A percentile compares a stretch with the other conserved stretches of the same genome.
phyloP scores from a whole-genome alignment of 2,113 vertebrate species.

The Turdus rufiventris region DNA sequence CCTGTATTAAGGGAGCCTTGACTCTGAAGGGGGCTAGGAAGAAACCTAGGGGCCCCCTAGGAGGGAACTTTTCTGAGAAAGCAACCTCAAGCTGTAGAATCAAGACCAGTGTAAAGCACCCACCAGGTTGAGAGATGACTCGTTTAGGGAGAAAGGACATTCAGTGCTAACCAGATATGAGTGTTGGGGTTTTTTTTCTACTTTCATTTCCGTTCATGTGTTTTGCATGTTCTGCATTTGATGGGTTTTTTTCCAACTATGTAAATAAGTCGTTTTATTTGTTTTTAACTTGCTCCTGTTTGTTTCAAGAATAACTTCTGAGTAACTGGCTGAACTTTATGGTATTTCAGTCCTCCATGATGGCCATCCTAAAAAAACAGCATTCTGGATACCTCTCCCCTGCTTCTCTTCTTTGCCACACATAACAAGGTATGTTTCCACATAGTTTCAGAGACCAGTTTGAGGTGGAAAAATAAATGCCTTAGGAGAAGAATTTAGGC shows the following conservation, averaged over 20 bases:
- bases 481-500: background rate
- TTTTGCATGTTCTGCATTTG: background rate
- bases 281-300: background rate
- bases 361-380: background rate
- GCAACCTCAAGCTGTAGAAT: background rate
- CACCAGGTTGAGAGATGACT: background rate
- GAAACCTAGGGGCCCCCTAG: background rate
- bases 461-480: background rate
- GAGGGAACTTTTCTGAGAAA: background rate
- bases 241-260: background rate
- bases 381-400: background rate
- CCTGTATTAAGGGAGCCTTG: background rate
- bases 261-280: background rate
- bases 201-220: background rate
- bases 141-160: background rate
- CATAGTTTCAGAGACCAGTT: background rate
- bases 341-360: background rate
- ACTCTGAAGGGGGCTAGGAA: background rate
- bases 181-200: background rate
- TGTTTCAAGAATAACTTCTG: background rate
- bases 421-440: background rate
- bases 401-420: background rate
- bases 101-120: background rate
- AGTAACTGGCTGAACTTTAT: background rate
- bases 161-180: slow-evolving; percentile 3